Conservation (phyloP, 2,888 invertebrate genomes). For the Phasia obesa region DNA sequence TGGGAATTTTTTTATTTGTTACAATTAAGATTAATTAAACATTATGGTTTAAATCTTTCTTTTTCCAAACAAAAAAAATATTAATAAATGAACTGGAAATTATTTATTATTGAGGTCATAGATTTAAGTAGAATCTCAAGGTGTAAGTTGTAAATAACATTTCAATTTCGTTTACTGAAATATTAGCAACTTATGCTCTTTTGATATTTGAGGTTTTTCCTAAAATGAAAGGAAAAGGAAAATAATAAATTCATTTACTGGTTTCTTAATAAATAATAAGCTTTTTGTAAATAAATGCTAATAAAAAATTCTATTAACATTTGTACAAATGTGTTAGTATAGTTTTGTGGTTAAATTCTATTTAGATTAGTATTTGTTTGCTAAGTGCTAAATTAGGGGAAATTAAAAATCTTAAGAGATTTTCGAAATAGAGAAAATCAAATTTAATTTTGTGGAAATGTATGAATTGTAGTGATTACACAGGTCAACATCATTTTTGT, state of each 20-base stretch:
- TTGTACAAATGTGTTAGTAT: not conserved
- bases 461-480: no score
- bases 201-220: not conserved
- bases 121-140: slow-evolving; percentile 14
- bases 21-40: slow-evolving; percentile 3
- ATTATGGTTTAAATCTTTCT: slow-evolving; percentile 9
- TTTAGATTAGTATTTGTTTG: not conserved
- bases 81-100: slow-evolving; percentile 34
- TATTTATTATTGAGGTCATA: slow-evolving; percentile 32
- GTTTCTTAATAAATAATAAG: slow-evolving; percentile 31
- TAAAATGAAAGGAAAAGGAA: not conserved
- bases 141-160: not conserved
- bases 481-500: no score
- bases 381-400: not conserved
- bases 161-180: slow-evolving; percentile 24
- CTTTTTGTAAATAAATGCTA: not conserved
- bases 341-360: no score
- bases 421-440: not conserved
- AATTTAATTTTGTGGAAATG: slow-evolving; percentile 45
- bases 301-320: not conserved
- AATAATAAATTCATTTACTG: slow-evolving; percentile 19
- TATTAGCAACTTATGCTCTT: not conserved
- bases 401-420: slow-evolving; percentile 30
- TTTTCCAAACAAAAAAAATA: not conserved
- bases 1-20: not conserved